A percentile compares a stretch with the other conserved stretches of the same genome.
phyloP scores from a whole-genome alignment of 35 echinoderm and acorn worm genomes.

The Anneissia japonica region DNA sequence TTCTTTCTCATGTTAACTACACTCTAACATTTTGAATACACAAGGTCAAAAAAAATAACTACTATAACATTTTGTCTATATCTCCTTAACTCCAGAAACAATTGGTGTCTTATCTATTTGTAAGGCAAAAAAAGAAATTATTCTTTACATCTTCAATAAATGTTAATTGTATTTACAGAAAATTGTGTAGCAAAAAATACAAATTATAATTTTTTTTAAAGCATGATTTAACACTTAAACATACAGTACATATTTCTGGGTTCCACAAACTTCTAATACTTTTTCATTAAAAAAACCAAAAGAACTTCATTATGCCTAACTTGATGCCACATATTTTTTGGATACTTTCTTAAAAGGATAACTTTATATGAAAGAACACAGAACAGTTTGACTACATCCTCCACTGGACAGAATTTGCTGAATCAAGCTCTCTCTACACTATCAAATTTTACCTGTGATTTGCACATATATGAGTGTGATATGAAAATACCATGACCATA shows the following conservation, averaged over 20 bases:
- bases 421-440: too few species aligned
- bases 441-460: too few species aligned
- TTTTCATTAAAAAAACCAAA: not conserved
- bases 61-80: not conserved
- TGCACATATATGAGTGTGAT: too few species aligned
- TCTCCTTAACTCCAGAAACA: not conserved
- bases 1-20: too few species aligned
- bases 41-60: not conserved
- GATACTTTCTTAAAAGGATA: not conserved
- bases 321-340: not conserved
- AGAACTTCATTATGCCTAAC: not conserved
- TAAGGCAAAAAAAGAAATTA: not conserved
- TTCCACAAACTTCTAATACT: too few species aligned
- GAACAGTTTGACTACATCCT: not conserved
- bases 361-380: slow-evolving; percentile 1
- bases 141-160: not conserved
- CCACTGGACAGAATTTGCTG: not conserved
- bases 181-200: not conserved
- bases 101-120: not conserved
- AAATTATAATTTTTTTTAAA: not conserved
- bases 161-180: not conserved
- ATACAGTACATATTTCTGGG: not conserved
- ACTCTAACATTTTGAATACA: not conserved
- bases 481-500: too few species aligned
- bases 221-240: not conserved